phyloP scores from a whole-genome alignment of 2,113 vertebrate species.

The Craseonycteris thonglongyai region DNA sequence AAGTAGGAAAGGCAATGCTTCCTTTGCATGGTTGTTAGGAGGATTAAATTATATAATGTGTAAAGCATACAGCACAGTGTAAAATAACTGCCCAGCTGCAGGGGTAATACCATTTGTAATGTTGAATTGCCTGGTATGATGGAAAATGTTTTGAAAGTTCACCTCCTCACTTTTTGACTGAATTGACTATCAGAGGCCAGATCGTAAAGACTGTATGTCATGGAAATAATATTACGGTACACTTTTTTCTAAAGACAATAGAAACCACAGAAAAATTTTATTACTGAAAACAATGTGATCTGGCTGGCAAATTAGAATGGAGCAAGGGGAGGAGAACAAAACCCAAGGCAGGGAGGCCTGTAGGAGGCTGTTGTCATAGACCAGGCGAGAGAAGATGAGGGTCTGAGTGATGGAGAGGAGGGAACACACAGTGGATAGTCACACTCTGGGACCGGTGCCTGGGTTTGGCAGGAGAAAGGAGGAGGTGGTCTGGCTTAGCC shows the following conservation, averaged over 20 bases:
- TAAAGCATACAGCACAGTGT: not conserved
- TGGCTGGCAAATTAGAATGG: not conserved
- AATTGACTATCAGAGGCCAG: not conserved
- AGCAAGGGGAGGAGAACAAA: not conserved
- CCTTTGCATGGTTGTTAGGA: not conserved
- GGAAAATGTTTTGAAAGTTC: not conserved
- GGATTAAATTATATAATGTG: not conserved
- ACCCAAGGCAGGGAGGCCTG: not conserved
- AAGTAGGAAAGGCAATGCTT: not conserved
- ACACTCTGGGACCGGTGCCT: not conserved
- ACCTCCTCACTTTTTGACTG: not conserved
- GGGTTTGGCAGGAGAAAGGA: not conserved
- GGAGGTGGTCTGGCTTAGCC: not conserved
- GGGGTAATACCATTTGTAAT: not conserved
- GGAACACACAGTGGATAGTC: not conserved
- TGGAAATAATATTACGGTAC: slow-evolving; percentile 7
- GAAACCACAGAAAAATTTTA: slow-evolving; percentile 28
- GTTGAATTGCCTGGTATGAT: not conserved
- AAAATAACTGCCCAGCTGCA: not conserved
- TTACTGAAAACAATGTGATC: not conserved
- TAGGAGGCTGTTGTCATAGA: not conserved
- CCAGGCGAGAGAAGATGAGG: not conserved
- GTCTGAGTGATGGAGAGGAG: not conserved
- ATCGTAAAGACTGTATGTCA: not conserved
- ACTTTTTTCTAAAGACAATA: not conserved